Evolutionary conservation across 1,140 invertebrate genomes (phyloP).

Genomic region (Papilio helenus): DNA sequence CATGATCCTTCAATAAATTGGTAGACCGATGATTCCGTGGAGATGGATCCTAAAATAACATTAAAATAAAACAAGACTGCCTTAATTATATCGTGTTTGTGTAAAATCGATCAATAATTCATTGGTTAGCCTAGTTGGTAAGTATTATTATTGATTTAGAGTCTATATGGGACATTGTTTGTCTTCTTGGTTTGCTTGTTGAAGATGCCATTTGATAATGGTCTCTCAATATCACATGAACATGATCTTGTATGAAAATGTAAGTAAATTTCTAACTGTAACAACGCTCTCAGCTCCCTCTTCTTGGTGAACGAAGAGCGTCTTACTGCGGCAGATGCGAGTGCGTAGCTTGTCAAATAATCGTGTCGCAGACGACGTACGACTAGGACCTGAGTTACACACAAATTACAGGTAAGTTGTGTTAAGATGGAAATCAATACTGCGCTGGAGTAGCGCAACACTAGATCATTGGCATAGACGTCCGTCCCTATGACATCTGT

Average conservation of each 20-base stretch:
- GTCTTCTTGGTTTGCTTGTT: too few relatives aligned
- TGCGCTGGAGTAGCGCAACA: too few relatives aligned
- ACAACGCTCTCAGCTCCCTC: conserved; percentile 45
- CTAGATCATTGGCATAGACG: too few relatives aligned
- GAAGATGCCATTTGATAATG: too few relatives aligned
- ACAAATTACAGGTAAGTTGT: conserved; percentile 36
- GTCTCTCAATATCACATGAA: too few relatives aligned
- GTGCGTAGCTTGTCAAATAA: conserved; percentile 67
- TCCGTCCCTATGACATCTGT: too few relatives aligned
- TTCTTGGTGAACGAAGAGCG: conserved; percentile 62
- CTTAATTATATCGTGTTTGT: neutral
- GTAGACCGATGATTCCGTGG: conserved; percentile 60
- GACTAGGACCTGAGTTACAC: conserved; percentile 45
- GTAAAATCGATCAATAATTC: too few relatives aligned
- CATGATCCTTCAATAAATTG: conserved; percentile 50
- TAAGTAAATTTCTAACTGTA: conserved; percentile 27
- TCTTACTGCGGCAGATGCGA: conserved; percentile 60
- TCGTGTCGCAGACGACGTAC: conserved; percentile 65
- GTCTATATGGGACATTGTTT: too few relatives aligned
- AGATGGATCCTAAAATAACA: conserved; percentile 49
- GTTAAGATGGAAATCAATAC: too few relatives aligned
- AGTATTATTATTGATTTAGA: too few relatives aligned
- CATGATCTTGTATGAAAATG: neutral
- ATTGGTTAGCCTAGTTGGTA: neutral
- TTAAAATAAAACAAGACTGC: neutral